A percentile compares a stretch with the other conserved stretches of the same genome.
Evolutionary conservation across 92 coral and sea anemone species (phyloP).

Genomic region (Zoanthus gigantus): DNA sequence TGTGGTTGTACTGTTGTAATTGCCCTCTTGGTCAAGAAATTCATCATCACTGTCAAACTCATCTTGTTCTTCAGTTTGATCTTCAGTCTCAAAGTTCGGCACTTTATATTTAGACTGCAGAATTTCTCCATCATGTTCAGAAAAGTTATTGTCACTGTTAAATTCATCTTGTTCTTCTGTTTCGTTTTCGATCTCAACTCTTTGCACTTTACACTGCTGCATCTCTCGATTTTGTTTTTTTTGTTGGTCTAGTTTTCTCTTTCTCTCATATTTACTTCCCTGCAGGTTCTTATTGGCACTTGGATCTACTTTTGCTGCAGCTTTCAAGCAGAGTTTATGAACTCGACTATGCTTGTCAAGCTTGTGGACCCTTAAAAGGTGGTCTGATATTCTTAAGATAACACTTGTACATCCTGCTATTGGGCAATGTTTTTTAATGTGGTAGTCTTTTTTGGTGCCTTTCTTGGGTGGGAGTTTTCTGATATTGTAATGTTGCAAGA

Average conservation of each 20-base stretch:
- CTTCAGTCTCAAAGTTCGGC: not conserved
- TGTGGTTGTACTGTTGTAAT: not conserved
- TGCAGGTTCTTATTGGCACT: constrained; percentile 12
- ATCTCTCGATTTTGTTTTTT: not conserved
- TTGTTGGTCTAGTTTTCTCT: not conserved
- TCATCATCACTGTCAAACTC: constrained; percentile 2
- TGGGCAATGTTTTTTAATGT: not conserved
- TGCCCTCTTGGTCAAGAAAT: constrained; percentile 12
- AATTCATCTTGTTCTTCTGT: constrained; percentile 14
- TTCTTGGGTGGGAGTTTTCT: not conserved
- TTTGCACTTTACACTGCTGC: constrained; percentile 1
- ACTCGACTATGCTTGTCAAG: constrained; percentile 13
- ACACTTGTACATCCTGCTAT: not conserved
- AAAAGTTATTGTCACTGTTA: not conserved
- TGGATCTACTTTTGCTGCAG: not conserved
- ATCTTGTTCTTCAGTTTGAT: constrained; percentile 21
- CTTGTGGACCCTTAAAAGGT: constrained; percentile 18
- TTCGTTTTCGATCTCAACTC: not conserved
- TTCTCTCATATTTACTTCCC: not conserved
- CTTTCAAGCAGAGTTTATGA: constrained; percentile 8
- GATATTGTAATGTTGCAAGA: not conserved
- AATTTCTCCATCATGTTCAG: not conserved
- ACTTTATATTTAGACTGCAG: not conserved
- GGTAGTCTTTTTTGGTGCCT: not conserved
- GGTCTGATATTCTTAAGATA: not conserved